Evolutionary conservation across 2,797 vertebrate genomes (phyloP).

Genomic region (Synaphobranchus kaupii): DNA sequence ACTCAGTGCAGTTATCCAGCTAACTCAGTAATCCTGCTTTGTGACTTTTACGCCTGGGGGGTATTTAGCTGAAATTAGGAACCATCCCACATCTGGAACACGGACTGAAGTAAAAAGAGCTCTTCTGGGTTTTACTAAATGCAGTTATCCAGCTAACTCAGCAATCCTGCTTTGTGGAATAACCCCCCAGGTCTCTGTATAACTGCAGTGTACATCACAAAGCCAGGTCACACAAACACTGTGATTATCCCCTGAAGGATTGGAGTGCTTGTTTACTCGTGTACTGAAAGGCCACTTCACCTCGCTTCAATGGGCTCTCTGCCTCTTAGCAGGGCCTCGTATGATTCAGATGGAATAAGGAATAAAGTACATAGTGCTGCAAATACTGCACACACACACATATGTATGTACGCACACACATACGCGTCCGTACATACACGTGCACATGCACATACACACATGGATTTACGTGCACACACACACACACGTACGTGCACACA

Average conservation of each 20-base stretch:
- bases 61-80: no score
- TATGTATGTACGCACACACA: constrained; percentile 33
- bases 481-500: background rate
- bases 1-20: no score
- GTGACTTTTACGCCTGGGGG: no score
- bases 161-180: no score
- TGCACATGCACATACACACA: background rate
- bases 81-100: no score
- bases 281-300: constrained; percentile 61
- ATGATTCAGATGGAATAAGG: constrained; percentile 48
- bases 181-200: background rate
- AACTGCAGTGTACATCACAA: background rate
- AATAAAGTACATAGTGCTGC: background rate
- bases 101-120: no score
- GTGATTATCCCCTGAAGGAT: background rate
- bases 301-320: constrained; percentile 48
- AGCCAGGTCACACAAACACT: background rate
- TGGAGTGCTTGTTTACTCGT: constrained; percentile 56
- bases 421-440: background rate
- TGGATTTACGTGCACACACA: background rate
- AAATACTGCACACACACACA: constrained; percentile 6
- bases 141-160: no score
- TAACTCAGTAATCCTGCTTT: no score
- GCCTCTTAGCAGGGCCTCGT: constrained; percentile 61
- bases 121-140: no score